Evolutionary conservation across 2,888 invertebrate species (phyloP).

Genomic region (Bruchidius siliquastri): DNA sequence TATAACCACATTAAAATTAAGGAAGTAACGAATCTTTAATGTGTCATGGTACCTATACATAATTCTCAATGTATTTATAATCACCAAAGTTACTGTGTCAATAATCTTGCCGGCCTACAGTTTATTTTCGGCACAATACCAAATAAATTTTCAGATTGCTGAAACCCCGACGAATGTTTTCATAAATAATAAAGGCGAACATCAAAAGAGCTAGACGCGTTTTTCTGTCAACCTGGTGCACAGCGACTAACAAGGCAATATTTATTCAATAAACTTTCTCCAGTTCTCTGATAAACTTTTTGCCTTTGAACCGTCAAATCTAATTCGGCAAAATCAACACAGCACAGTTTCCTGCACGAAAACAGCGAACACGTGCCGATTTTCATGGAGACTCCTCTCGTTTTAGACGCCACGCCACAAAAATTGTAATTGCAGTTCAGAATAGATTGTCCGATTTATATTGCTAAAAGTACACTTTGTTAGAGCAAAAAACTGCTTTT

Average conservation of each 20-base stretch:
- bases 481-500: too few relatives aligned
- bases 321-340: not conserved
- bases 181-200: not conserved
- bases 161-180: not conserved
- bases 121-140: not conserved
- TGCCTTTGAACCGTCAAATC: not conserved
- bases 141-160: not conserved
- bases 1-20: too few relatives aligned
- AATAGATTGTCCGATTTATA: too few relatives aligned
- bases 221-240: not conserved
- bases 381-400: not conserved
- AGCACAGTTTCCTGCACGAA: not conserved
- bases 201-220: conserved; percentile 2
- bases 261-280: conserved; percentile 2
- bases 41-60: too few relatives aligned
- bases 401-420: not conserved
- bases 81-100: not conserved
- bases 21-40: too few relatives aligned
- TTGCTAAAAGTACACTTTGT: too few relatives aligned
- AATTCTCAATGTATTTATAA: not conserved
- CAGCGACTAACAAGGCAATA: conserved; percentile 2
- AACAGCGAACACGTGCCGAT: not conserved
- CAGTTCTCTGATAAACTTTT: not conserved
- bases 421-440: not conserved
- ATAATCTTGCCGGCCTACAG: not conserved